Evolutionary conservation across 1,140 invertebrate species (phyloP).

Genomic region (Agrypnia vestita): DNA sequence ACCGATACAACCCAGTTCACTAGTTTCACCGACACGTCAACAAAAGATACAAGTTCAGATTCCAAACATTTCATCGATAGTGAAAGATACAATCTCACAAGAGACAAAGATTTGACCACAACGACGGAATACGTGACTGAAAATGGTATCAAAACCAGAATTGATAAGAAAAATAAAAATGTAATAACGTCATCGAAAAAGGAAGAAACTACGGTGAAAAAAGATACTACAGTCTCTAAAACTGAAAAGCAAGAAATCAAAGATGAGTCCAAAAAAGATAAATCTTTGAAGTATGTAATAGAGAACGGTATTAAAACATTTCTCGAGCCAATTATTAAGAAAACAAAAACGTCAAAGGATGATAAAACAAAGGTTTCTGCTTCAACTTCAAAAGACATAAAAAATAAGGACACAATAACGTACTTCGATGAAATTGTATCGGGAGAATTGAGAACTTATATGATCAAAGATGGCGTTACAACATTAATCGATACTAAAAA

Average conservation of each 20-base stretch:
- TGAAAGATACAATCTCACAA: constrained; percentile 35
- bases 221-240: constrained; percentile 45
- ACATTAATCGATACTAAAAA: constrained; percentile 43
- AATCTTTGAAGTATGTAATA: constrained; percentile 39
- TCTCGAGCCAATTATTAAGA: constrained; percentile 34
- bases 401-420: not conserved
- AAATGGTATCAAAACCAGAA: constrained; percentile 55
- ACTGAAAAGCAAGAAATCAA: constrained; percentile 10
- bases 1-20: constrained; percentile 17
- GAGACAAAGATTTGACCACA: constrained; percentile 19
- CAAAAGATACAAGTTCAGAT: constrained; percentile 39
- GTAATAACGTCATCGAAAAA: not conserved
- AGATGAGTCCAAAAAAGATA: not conserved
- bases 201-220: constrained; percentile 12
- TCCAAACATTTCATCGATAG: constrained; percentile 48
- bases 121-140: constrained; percentile 56
- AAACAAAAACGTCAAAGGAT: not conserved
- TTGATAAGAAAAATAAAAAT: constrained; percentile 30
- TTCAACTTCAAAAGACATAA: constrained; percentile 4
- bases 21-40: constrained; percentile 20
- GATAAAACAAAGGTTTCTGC: not conserved
- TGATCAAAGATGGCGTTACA: constrained; percentile 43
- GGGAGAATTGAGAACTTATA: constrained; percentile 24
- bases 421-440: not conserved
- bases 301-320: constrained; percentile 58